phyloP scores from a whole-genome alignment of 2,797 vertebrate species.

The Pagetopsis macropterus region DNA sequence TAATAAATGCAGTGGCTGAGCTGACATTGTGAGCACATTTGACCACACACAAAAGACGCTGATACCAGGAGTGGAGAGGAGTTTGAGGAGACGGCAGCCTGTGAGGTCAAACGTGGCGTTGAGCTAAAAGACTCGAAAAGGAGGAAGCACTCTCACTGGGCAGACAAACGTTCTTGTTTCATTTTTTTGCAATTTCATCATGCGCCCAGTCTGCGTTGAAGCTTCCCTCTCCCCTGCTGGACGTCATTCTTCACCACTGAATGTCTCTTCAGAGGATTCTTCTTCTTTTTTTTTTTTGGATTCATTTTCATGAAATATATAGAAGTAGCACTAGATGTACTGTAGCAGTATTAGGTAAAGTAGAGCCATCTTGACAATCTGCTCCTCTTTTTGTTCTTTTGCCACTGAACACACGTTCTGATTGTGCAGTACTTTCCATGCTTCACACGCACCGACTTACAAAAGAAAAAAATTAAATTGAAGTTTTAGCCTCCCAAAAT shows the following conservation, averaged over 20 bases:
- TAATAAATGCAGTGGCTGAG: constrained; percentile 48
- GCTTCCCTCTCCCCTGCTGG: constrained; percentile 48
- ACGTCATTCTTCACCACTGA: constrained; percentile 55
- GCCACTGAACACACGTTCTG: constrained; percentile 46
- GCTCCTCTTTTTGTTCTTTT: constrained; percentile 39
- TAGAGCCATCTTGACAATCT: constrained; percentile 59
- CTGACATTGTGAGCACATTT: constrained; percentile 47
- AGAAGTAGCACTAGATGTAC: constrained; percentile 73
- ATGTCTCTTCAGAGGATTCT: constrained; percentile 54
- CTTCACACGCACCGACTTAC: constrained; percentile 53
- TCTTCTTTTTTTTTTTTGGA: constrained; percentile 22
- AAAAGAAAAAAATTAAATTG: constrained; percentile 45
- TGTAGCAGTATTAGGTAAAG: constrained; percentile 66
- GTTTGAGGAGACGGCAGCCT: too few relatives aligned
- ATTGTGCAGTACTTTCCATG: constrained; percentile 64
- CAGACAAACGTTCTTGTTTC: constrained; percentile 39
- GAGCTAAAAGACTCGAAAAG: constrained; percentile 12
- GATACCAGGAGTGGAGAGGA: constrained; percentile 20
- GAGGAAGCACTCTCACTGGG: constrained; percentile 18
- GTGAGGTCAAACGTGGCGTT: neutral
- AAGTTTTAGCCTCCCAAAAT: constrained; percentile 59
- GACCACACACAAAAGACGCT: constrained; percentile 30
- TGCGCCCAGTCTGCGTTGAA: constrained; percentile 48
- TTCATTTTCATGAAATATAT: constrained; percentile 56
- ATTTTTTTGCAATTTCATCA: constrained; percentile 40